phyloP scores from a whole-genome alignment of 2,888 invertebrate species.

The Arctia plantaginis region DNA sequence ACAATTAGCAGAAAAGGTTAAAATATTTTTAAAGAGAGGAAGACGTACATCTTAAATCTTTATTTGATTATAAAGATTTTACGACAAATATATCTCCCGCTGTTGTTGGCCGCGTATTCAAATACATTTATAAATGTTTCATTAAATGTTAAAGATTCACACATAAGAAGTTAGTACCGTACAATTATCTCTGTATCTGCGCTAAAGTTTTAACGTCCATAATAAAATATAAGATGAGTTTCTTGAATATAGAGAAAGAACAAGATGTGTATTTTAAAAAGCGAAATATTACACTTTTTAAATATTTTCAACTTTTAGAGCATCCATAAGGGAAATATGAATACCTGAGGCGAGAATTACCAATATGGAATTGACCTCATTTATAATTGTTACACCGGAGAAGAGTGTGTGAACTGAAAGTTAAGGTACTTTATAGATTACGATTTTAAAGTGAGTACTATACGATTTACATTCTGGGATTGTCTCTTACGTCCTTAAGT shows the following conservation, averaged over 20 bases:
- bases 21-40: neutral
- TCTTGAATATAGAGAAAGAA: constrained; percentile 31
- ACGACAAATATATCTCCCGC: neutral
- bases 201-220: constrained; percentile 19
- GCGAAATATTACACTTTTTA: constrained; percentile 24
- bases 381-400: constrained; percentile 51
- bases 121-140: neutral
- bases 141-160: constrained; percentile 28
- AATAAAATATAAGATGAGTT: constrained; percentile 34
- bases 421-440: constrained; percentile 20
- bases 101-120: neutral
- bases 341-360: constrained; percentile 50
- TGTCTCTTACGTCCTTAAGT: neutral
- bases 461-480: neutral
- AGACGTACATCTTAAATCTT: neutral
- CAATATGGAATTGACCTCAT: constrained; percentile 56
- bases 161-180: constrained; percentile 20
- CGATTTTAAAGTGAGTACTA: neutral
- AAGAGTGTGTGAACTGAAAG: constrained; percentile 46
- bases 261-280: constrained; percentile 35
- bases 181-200: constrained; percentile 19
- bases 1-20: too few species aligned
- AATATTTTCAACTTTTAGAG: constrained; percentile 41
- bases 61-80: neutral
- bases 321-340: constrained; percentile 45